Evolutionary conservation across 1,140 invertebrate species (phyloP).

Genomic region (Asbolus verrucosus): DNA sequence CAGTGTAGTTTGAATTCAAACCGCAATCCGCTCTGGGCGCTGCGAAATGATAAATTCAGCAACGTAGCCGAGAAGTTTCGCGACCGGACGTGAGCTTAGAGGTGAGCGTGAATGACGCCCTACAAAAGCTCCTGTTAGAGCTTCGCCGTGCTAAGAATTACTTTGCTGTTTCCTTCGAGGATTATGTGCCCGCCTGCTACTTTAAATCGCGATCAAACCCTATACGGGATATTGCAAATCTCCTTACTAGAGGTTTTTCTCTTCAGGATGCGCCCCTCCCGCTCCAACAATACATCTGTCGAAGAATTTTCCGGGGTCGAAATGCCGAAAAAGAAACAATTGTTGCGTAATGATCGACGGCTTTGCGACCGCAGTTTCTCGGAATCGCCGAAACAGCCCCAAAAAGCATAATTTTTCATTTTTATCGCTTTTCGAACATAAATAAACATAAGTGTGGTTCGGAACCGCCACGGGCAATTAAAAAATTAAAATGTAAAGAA

Average conservation of each 20-base stretch:
- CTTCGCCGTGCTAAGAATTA: conserved; percentile 53
- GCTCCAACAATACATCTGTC: conserved; percentile 24
- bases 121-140: conserved; percentile 52
- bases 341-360: conserved; percentile 3
- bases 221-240: conserved; percentile 42
- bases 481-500: conserved; percentile 27
- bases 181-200: conserved; percentile 49
- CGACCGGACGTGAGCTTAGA: conserved; percentile 54
- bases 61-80: conserved; percentile 50
- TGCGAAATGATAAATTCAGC: conserved; percentile 51
- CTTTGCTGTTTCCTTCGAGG: conserved; percentile 49
- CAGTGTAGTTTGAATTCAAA: conserved; percentile 52
- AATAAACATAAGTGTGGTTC: no score
- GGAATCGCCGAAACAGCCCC: no score
- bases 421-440: no score
- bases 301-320: conserved; percentile 18
- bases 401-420: no score
- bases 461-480: conserved; percentile 8
- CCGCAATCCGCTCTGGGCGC: conserved; percentile 48
- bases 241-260: conserved; percentile 36
- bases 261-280: conserved; percentile 23
- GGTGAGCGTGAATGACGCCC: conserved; percentile 46
- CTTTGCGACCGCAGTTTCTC: no score
- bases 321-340: conserved; percentile 3
- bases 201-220: conserved; percentile 51